phyloP scores from a whole-genome alignment of 2,797 vertebrate species.

The Apodemus agrarius region DNA sequence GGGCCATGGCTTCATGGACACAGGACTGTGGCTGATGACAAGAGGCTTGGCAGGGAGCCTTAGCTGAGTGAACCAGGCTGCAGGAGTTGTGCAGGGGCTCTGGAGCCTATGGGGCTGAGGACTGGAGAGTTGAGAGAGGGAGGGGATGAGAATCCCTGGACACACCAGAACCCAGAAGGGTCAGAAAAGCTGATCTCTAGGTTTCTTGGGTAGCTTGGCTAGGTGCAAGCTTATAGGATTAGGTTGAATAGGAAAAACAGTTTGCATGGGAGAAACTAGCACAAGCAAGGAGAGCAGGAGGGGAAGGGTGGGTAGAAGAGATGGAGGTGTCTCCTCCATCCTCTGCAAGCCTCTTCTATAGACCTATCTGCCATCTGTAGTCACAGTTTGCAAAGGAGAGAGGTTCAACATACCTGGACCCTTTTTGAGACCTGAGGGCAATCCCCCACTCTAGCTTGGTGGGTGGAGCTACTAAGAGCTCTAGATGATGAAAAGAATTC shows the following conservation, averaged over 20 bases:
- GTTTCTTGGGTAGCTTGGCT: neutral
- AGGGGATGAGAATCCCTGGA: neutral
- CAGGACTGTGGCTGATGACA: neutral
- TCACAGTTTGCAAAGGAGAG: neutral
- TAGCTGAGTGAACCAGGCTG: neutral
- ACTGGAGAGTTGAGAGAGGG: rapidly evolving
- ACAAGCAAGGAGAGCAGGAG: neutral
- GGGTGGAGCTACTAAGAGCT: no score
- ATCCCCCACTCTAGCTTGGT: neutral
- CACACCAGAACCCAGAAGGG: neutral
- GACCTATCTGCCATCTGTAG: neutral
- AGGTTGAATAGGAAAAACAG: neutral
- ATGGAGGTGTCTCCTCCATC: neutral
- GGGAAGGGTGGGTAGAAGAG: neutral
- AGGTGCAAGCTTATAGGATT: neutral
- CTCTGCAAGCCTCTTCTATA: no score
- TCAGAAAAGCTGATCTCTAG: neutral
- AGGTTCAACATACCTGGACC: neutral
- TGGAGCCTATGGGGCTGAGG: neutral
- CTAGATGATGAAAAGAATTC: neutral
- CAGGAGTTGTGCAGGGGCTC: no score
- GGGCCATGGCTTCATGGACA: neutral
- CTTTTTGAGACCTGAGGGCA: neutral
- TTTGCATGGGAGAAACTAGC: neutral
- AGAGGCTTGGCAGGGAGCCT: no score